Conservation (phyloP, 2,888 invertebrate genomes). For the Epinotia nisella region DNA sequence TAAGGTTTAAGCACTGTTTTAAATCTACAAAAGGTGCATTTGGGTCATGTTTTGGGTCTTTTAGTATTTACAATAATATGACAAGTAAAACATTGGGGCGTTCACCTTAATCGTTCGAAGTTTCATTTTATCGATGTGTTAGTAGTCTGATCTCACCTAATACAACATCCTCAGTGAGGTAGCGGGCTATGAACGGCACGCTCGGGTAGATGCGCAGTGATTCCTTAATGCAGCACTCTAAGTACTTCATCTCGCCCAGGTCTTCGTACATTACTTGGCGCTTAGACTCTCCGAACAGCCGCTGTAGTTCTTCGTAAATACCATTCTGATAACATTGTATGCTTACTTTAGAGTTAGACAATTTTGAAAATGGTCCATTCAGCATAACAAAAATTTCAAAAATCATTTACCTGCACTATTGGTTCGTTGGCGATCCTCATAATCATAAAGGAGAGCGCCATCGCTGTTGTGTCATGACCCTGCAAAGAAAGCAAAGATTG, state of each 20-base stretch:
- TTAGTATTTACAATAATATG: too few relatives aligned
- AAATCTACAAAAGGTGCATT: too few relatives aligned
- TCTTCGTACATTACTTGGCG: constrained; percentile 83
- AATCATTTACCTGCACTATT: constrained; percentile 63
- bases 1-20: too few relatives aligned
- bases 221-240: constrained; percentile 87
- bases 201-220: constrained; percentile 85
- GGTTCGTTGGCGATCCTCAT: constrained; percentile 75
- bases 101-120: background rate
- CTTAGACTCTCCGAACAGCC: constrained; percentile 84
- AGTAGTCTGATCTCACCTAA: constrained; percentile 64
- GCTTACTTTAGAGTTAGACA: background rate
- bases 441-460: constrained; percentile 65
- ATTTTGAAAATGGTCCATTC: too few relatives aligned
- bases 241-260: constrained; percentile 82
- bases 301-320: constrained; percentile 36
- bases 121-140: background rate
- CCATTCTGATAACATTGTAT: constrained; percentile 24
- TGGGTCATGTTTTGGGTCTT: too few relatives aligned
- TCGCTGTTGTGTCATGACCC: constrained; percentile 80
- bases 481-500: constrained; percentile 50
- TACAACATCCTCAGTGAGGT: constrained; percentile 78
- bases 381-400: background rate
- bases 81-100: too few relatives aligned
- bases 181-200: constrained; percentile 84